Percentiles rank a stretch among this genome's conserved stretches.
Conservation (phyloP, 1,140 invertebrate genomes). For the Maconellicoccus hirsutus region DNA sequence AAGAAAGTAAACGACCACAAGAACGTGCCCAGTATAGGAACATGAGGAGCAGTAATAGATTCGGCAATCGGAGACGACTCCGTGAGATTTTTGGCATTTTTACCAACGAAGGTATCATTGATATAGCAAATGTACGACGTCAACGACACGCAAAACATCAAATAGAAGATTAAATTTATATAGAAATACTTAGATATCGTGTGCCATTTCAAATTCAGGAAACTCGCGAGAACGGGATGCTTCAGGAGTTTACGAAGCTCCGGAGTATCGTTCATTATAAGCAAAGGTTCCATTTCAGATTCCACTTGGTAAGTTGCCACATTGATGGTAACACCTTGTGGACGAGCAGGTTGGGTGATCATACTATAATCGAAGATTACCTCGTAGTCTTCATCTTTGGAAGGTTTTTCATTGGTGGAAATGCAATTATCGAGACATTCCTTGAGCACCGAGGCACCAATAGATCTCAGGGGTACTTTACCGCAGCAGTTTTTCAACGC, state of each 20-base stretch:
- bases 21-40: background rate
- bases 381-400: conserved; percentile 50
- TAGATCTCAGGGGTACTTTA: conserved; percentile 55
- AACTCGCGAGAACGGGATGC: conserved; percentile 66
- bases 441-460: conserved; percentile 49
- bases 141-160: conserved; percentile 52
- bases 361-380: conserved; percentile 61
- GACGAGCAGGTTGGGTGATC: conserved; percentile 38
- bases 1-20: conserved; percentile 35
- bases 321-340: conserved; percentile 20
- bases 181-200: conserved; percentile 56
- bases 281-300: conserved; percentile 46
- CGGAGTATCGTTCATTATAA: conserved; percentile 50
- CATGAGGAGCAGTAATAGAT: no score
- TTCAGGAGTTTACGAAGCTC: conserved; percentile 54
- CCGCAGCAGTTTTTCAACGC: conserved; percentile 51
- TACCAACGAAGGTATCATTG: background rate
- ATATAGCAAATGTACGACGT: conserved; percentile 48
- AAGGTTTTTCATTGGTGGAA: conserved; percentile 41
- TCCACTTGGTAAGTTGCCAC: background rate
- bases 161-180: conserved; percentile 56
- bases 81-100: no score
- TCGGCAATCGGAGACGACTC: no score
- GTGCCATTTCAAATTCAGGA: conserved; percentile 71
- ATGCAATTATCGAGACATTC: conserved; percentile 58